A percentile compares a stretch with the other conserved stretches of the same genome.
These are phyloP conservation scores for Craseonycteris thonglongyai DNA, from an alignment of 2,113 vertebrate species.

Conservation along the genomic window DNA sequence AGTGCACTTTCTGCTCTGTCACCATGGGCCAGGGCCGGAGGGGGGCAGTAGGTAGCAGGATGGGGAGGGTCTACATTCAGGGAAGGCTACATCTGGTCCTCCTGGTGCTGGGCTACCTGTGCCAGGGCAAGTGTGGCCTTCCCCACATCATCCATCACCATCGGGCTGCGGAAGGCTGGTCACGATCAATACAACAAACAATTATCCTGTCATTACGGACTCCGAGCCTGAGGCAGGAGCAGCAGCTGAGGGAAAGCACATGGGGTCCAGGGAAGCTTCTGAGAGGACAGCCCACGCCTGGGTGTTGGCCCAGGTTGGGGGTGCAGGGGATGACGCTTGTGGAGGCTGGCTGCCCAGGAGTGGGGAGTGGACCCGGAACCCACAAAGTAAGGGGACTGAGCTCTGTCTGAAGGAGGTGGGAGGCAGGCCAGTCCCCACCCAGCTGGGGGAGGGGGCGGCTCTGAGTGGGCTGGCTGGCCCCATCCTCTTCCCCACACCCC, in stretches of 20 bases:
- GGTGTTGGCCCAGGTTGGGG: background rate
- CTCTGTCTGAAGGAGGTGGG: background rate
- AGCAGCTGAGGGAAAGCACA: conserved; percentile 2
- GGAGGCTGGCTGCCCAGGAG: background rate
- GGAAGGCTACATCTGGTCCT: background rate
- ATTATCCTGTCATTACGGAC: conserved; percentile 75
- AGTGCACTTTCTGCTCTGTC: background rate
- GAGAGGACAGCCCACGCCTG: background rate
- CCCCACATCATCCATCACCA: conserved; percentile 64
- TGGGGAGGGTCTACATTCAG: background rate
- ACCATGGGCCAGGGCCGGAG: background rate
- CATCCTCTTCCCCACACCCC: too few relatives aligned
- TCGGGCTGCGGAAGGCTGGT: conserved; percentile 68
- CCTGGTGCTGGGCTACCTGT: background rate
- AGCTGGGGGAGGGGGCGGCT: background rate
- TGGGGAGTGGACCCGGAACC: background rate
- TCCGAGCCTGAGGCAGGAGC: conserved; percentile 54
- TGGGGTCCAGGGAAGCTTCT: background rate
- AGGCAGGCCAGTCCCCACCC: background rate
- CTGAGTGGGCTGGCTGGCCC: background rate
- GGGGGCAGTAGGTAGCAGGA: background rate
- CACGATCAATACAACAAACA: conserved; percentile 80
- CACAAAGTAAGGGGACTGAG: background rate
- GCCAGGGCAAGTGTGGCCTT: conserved; percentile 51
- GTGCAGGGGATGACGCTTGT: background rate